Evolutionary conservation across 2,888 invertebrate species (phyloP).

Genomic region (Drosophila eohydei): DNA sequence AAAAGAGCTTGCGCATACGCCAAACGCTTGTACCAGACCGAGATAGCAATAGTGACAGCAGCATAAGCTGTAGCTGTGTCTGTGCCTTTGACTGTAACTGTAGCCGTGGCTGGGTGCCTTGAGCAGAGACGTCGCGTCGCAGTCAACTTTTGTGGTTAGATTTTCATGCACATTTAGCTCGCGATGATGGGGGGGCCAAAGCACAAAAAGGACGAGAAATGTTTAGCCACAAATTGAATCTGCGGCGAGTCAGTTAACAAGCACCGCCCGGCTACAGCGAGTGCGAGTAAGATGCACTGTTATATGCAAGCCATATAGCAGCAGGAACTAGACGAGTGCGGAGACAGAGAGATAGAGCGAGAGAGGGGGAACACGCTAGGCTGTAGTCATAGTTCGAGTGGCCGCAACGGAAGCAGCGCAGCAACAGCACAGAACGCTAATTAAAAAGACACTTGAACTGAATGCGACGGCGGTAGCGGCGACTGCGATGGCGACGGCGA

Average conservation of each 20-base stretch:
- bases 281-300: constrained; percentile 10
- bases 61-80: constrained; percentile 5
- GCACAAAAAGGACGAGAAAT: constrained; percentile 73
- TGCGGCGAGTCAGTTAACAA: constrained; percentile 69
- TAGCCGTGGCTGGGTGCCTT: constrained; percentile 6
- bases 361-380: not conserved
- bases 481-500: not conserved
- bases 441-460: constrained; percentile 80
- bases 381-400: constrained; percentile 67
- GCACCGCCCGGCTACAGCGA: constrained; percentile 21
- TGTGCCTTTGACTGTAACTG: too few species aligned
- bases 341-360: not conserved
- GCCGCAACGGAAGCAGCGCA: constrained; percentile 57
- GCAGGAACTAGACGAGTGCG: not conserved
- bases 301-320: not conserved
- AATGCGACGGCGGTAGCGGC: constrained; percentile 20
- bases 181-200: constrained; percentile 46
- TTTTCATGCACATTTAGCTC: constrained; percentile 82
- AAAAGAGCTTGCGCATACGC: constrained; percentile 31
- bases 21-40: constrained; percentile 27
- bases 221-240: constrained; percentile 77
- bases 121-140: constrained; percentile 36
- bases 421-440: constrained; percentile 78
- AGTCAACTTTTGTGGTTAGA: constrained; percentile 56
- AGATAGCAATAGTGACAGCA: constrained; percentile 56